Evolutionary conservation across 2,113 vertebrate genomes (phyloP), one percentile per base, ranked within the genome.

Genomic region (Chaetura pelagica): DNA sequence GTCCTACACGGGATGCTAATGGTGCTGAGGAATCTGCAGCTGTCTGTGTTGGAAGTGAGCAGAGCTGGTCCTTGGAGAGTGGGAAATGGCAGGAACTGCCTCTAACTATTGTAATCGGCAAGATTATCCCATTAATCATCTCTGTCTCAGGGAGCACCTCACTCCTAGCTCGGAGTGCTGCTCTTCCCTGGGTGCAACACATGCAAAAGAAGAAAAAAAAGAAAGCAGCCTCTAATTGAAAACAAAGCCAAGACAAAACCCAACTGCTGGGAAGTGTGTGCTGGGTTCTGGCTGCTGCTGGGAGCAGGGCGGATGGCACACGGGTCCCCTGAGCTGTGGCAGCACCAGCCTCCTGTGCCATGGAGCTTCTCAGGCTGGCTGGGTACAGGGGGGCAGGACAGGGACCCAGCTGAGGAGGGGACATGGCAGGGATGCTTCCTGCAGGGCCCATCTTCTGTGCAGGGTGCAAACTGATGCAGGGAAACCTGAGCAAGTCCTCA

Each of bases 91-190:
- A 97, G 97, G 86, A 88, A 87, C 94, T 95, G 97, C 97, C 95
- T 96, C 96, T 82, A 78, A 97, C 95, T 95, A 76, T 97, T 97
- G 93, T 96, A 96, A 96, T 95, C 93, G 90, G 86, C 92, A 73
- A 89, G 92, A 95, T 97, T 93, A 94, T 96, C 96, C 97, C 96
- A 97, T 97, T 95, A 93, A 97, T 97, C 96, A 95, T 81, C 34
- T 95, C 95, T 90, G 92, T 97, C 96, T 96, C 94, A 55, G 23
- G 93, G 94, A 97, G 91, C 88, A 96, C 95, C 96, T 97, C 71
- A 10, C 30, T 91, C 96, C 95, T 75, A 71, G 95, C 75, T 94
- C 95, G n/a, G 86, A 96, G 86, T 82, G 94, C 62, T 97, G 94
- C 82, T 93, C 96, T 94, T 90, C 97, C 97, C 95, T 82, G 6